These are phyloP conservation scores for Coronaproctus castanopsis DNA, from an alignment of 2,888 invertebrate species.

Conservation along the genomic window DNA sequence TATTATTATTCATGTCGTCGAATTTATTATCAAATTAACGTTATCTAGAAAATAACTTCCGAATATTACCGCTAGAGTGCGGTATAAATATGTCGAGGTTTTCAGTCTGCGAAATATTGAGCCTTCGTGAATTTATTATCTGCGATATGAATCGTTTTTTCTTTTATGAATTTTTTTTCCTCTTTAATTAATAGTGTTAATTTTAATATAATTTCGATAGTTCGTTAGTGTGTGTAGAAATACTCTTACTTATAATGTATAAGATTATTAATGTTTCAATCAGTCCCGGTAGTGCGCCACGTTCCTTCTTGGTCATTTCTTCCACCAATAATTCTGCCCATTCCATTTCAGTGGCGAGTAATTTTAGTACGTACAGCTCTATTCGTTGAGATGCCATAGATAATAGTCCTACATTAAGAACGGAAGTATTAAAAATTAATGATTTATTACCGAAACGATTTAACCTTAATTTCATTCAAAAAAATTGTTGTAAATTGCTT, in stretches of 20 bases:
- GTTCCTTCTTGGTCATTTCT: constrained; percentile 56
- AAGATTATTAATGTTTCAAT: constrained; percentile 65
- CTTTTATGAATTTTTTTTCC: too few relatives aligned
- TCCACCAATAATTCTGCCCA: constrained; percentile 53
- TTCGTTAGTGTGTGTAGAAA: too few relatives aligned
- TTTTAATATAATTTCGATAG: too few relatives aligned
- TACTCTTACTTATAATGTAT: constrained; percentile 74
- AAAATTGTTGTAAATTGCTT: background rate
- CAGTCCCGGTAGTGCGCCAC: constrained; percentile 56
- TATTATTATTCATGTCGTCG: too few relatives aligned
- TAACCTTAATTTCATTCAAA: background rate
- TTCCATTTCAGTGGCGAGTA: constrained; percentile 41
- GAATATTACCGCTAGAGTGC: too few relatives aligned
- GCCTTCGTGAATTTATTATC: too few relatives aligned
- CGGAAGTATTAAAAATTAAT: background rate
- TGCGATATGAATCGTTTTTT: too few relatives aligned
- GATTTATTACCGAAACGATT: background rate
- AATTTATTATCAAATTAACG: too few relatives aligned
- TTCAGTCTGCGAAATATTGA: too few relatives aligned
- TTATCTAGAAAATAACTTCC: too few relatives aligned
- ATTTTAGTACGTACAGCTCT: constrained; percentile 58
- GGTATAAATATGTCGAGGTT: too few relatives aligned
- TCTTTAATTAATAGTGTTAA: too few relatives aligned
- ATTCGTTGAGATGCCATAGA: constrained; percentile 85
- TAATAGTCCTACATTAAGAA: constrained; percentile 45